These are phyloP conservation scores for Saccostrea cuccullata DNA, from an alignment of 1,140 invertebrate genomes.

Conservation along the genomic window DNA sequence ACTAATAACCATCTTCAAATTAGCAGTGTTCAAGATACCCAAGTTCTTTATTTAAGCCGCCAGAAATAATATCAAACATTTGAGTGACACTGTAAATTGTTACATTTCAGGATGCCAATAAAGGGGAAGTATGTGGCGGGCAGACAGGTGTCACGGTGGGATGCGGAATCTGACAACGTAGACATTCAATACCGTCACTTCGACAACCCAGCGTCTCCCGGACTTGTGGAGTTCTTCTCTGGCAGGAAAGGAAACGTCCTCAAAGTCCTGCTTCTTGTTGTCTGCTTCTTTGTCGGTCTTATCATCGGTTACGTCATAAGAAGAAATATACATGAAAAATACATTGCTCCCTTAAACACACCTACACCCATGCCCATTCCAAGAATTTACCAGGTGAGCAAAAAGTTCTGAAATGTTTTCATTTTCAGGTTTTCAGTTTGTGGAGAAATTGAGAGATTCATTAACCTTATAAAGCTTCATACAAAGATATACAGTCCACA, in stretches of 20 bases:
- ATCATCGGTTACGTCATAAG: slow-evolving; percentile 69
- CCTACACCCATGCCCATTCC: not conserved
- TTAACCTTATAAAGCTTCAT: too few relatives aligned
- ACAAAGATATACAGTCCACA: too few relatives aligned
- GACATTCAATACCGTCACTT: slow-evolving; percentile 75
- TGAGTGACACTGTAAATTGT: too few relatives aligned
- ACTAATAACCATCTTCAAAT: too few relatives aligned
- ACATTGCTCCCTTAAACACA: not conserved
- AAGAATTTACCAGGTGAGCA: slow-evolving; percentile 33
- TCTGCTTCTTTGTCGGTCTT: slow-evolving; percentile 62
- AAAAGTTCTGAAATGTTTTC: not conserved
- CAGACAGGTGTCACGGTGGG: slow-evolving; percentile 73
- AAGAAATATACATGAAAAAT: slow-evolving; percentile 55
- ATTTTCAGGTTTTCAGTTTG: not conserved
- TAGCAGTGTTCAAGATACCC: too few relatives aligned
- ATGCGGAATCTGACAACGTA: slow-evolving; percentile 74
- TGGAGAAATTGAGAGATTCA: too few relatives aligned
- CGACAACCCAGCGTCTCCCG: slow-evolving; percentile 56
- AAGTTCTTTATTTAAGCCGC: too few relatives aligned
- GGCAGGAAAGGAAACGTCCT: slow-evolving; percentile 56
- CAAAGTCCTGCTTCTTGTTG: slow-evolving; percentile 58
- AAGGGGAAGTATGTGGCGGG: slow-evolving; percentile 71
- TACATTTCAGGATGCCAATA: slow-evolving; percentile 66
- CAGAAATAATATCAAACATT: too few relatives aligned
- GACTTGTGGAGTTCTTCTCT: slow-evolving; percentile 48